Evolutionary conservation across 1,140 invertebrate genomes (phyloP), one percentile per base, ranked within the genome.

Genomic region (Drosophila asahinai): DNA sequence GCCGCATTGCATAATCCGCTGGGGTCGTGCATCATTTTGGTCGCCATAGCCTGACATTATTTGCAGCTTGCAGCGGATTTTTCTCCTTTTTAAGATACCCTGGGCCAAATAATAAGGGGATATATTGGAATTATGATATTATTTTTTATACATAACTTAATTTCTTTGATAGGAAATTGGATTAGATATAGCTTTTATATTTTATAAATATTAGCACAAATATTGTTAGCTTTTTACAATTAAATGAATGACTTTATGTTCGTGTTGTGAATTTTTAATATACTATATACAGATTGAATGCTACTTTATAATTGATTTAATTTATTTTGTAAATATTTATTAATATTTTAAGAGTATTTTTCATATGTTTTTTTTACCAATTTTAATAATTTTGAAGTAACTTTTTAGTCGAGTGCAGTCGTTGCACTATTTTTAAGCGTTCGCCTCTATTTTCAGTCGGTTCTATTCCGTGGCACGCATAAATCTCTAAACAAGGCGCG

Each of bases 401-500:
- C n/a, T 19, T 33, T 27, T 36, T 47, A 33, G 48, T 67, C 67
- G 48, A n/a, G 52, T 67, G 15, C 43, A 5, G 30, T 2, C 17
- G 9, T 6, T n/a, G 52, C 45, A 27, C 67, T 38, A 68, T 68
- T 70, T 68, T 54, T 25, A 71, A 36, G 64, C 65, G 36, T 27
- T 49, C 68, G 49, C 68, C 55, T 73, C 36, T 45, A 51, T 52
- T 74, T 58, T 51, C 40, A 43, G n/a, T 52, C 30, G 19, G 47
- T 52, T 73, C 68, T 73, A 74, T 60, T 74, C 70, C 83, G 87
- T 81, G 80, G 74, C 75, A 81, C 75, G 86, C 86, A 89, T 89
- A 89, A 89, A 89, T 89, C 86, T 89, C 86, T 90, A 89, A 89
- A 86, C 86, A 89, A 90, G 71, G 64, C 86, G 81, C 86, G 81